phyloP scores from a whole-genome alignment of 2,888 invertebrate genomes.

The Agrochola circellaris region DNA sequence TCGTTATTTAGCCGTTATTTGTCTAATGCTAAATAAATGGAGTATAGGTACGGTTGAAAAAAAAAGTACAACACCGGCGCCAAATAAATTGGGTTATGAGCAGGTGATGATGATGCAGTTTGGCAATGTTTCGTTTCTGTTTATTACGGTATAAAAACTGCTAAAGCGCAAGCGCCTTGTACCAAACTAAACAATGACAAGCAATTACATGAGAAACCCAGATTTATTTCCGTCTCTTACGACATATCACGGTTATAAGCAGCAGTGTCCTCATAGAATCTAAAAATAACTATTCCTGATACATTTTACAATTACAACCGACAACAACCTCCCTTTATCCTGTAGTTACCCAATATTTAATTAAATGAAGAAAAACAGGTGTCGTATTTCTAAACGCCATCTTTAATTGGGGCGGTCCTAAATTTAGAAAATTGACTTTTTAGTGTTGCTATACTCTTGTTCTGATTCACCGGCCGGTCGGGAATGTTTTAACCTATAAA shows the following conservation, averaged over 20 bases:
- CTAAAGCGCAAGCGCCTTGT: background rate
- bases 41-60: background rate
- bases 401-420: constrained; percentile 78
- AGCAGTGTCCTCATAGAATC: constrained; percentile 49
- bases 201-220: constrained; percentile 38
- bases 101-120: background rate
- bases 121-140: background rate
- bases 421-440: constrained; percentile 79
- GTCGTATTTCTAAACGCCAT: constrained; percentile 76
- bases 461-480: constrained; percentile 60
- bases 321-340: constrained; percentile 37
- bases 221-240: constrained; percentile 57
- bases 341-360: constrained; percentile 64
- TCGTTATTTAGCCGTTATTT: too few species aligned
- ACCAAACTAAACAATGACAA: constrained; percentile 31
- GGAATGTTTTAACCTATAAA: constrained; percentile 66
- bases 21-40: too few species aligned
- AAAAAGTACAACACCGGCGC: background rate
- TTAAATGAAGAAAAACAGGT: constrained; percentile 76
- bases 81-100: background rate
- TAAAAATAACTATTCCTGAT: constrained; percentile 51
- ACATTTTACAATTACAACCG: constrained; percentile 40
- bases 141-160: background rate
- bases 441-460: constrained; percentile 70
- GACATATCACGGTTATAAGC: constrained; percentile 48